These are phyloP conservation scores for Thera obeliscata DNA, from an alignment of 2,888 invertebrate genomes.

Conservation along the genomic window DNA sequence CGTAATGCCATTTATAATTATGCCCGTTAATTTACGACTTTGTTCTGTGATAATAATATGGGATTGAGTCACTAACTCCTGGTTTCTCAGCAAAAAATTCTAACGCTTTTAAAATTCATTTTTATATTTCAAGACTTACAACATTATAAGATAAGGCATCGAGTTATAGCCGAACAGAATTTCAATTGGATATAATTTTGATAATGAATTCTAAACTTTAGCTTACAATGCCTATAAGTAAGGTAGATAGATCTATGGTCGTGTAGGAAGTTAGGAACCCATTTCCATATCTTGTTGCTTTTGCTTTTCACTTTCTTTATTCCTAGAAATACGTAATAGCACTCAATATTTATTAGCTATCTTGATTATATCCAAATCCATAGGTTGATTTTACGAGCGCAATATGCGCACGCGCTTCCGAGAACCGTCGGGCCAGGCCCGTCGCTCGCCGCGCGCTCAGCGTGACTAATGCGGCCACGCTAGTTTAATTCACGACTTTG, in stretches of 20 bases:
- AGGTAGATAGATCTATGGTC: no score
- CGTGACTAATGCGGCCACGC: constrained; percentile 54
- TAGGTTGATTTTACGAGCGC: constrained; percentile 62
- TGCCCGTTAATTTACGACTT: constrained; percentile 42
- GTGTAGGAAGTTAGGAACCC: background rate
- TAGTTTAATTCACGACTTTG: constrained; percentile 55
- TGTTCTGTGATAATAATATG: constrained; percentile 7
- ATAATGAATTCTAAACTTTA: no score
- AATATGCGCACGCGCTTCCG: constrained; percentile 60
- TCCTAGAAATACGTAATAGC: constrained; percentile 10
- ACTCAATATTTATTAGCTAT: constrained; percentile 31
- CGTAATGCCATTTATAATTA: constrained; percentile 24
- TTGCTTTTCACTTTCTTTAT: constrained; percentile 5
- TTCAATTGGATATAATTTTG: background rate
- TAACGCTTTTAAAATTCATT: no score
- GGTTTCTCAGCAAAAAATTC: no score
- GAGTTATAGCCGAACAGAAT: background rate
- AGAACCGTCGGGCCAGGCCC: constrained; percentile 41
- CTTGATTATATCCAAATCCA: constrained; percentile 51
- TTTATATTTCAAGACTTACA: no score
- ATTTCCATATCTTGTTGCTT: background rate
- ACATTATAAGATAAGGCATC: no score
- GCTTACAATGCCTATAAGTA: no score
- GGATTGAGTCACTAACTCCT: background rate
- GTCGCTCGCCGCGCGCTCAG: constrained; percentile 18